phyloP scores from a whole-genome alignment of 2,888 invertebrate genomes.

The Glyphotaelius pellucidus region DNA sequence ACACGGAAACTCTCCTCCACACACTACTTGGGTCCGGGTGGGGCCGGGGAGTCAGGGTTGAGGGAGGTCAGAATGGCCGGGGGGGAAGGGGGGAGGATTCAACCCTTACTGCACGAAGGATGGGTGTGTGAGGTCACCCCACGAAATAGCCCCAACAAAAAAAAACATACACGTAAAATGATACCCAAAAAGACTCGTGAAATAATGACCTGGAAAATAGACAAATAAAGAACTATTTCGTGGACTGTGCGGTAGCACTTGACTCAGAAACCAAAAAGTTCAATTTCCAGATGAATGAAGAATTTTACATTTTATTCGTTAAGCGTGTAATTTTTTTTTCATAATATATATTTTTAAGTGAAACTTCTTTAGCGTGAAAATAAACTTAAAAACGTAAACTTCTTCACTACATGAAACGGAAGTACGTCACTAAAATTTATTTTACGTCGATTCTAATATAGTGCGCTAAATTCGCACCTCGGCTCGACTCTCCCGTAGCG shows the following conservation, averaged over 20 bases:
- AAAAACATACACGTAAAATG: background rate
- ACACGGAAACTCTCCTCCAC: slow-evolving; percentile 36
- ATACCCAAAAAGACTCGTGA: background rate
- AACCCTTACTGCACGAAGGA: slow-evolving; percentile 8
- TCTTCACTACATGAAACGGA: too few species aligned
- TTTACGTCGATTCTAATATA: too few species aligned
- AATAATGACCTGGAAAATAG: background rate
- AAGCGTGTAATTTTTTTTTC: too few species aligned
- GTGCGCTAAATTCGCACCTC: too few species aligned
- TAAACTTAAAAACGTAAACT: too few species aligned
- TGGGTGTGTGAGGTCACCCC: background rate
- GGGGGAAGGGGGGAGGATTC: background rate
- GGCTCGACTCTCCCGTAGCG: too few species aligned
- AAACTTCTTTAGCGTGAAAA: too few species aligned
- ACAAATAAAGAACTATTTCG: background rate
- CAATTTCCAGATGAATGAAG: background rate
- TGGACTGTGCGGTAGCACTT: too few species aligned
- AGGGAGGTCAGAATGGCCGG: background rate
- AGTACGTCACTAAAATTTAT: too few species aligned
- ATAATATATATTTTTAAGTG: too few species aligned
- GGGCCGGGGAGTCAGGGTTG: background rate
- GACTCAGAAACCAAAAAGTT: background rate
- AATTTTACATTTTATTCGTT: background rate
- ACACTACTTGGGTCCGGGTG: background rate
- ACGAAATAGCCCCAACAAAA: slow-evolving; percentile 1